Conservation (phyloP, 1,140 invertebrate genomes). For the Orchestia grillus region DNA sequence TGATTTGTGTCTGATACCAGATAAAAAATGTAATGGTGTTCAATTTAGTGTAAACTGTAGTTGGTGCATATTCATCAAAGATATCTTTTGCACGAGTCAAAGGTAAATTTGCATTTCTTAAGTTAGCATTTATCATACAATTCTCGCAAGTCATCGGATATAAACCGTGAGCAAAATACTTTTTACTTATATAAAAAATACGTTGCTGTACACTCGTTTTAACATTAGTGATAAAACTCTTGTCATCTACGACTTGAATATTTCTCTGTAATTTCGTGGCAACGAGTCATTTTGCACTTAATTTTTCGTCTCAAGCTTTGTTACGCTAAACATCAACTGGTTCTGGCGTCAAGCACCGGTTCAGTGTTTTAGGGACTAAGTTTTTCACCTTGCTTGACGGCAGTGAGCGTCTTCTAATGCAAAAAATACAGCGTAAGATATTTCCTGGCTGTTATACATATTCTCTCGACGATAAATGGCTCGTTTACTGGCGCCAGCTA, state of each 20-base stretch:
- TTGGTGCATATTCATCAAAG: not conserved
- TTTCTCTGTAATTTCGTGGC: not conserved
- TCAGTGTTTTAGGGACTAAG: not conserved
- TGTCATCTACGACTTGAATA: not conserved
- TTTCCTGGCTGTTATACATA: not conserved
- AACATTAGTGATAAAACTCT: not conserved
- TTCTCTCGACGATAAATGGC: not conserved
- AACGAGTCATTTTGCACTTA: not conserved
- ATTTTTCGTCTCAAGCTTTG: not conserved
- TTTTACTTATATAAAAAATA: too few relatives aligned
- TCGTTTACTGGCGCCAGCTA: not conserved
- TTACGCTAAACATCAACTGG: not conserved
- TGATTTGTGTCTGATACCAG: not conserved
- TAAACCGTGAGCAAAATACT: too few relatives aligned
- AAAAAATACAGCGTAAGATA: not conserved
- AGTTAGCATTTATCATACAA: too few relatives aligned
- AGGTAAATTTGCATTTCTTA: too few relatives aligned
- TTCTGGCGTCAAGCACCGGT: not conserved
- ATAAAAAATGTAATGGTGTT: not conserved
- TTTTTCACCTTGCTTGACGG: not conserved
- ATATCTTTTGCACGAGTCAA: not conserved
- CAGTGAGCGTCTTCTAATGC: not conserved
- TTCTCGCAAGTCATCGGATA: too few relatives aligned
- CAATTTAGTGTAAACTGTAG: not conserved
- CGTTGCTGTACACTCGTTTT: too few relatives aligned